Conservation (phyloP, 2,797 vertebrate genomes). For the Alcedo atthis region DNA sequence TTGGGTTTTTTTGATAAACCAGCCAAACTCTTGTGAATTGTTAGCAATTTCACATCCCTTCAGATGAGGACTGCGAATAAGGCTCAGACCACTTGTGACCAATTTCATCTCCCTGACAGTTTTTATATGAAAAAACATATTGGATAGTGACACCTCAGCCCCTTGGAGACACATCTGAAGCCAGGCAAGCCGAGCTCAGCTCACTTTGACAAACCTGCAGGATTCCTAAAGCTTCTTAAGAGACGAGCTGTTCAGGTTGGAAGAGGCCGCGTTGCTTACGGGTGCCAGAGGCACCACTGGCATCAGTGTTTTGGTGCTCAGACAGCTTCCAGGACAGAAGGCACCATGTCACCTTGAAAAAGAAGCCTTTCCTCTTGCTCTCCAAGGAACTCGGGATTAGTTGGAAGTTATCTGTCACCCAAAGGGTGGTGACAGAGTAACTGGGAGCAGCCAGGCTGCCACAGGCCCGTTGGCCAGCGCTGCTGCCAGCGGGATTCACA, state of each 20-base stretch:
- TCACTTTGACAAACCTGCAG: background rate
- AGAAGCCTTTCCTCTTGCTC: background rate
- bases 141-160: background rate
- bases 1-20: background rate
- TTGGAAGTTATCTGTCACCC: background rate
- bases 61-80: background rate
- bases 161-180: background rate
- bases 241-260: background rate
- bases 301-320: accelerated
- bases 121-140: background rate
- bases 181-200: background rate
- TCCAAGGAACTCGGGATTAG: background rate
- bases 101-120: background rate
- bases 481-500: background rate
- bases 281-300: background rate
- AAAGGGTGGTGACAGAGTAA: background rate
- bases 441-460: accelerated
- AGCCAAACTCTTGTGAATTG: background rate
- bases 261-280: accelerated
- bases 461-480: background rate
- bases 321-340: background rate
- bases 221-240: background rate
- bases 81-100: background rate
- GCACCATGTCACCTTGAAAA: background rate
- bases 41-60: background rate